A percentile compares a stretch with the other conserved stretches of the same genome.
Conservation (phyloP, 2,797 vertebrate genomes). For the Borostomias antarcticus region DNA sequence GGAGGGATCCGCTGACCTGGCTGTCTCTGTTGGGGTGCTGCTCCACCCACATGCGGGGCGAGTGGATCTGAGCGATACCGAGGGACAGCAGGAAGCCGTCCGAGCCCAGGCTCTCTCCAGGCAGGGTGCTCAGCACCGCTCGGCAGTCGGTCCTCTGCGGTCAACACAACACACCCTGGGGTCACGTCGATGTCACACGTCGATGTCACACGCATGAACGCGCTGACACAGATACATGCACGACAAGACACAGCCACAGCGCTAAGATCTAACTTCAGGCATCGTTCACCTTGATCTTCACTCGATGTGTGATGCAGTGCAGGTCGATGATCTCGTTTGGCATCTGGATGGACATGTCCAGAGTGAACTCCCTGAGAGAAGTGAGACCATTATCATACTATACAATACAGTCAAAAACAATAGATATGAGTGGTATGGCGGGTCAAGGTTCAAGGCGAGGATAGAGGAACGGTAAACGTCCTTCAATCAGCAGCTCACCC, state of each 20-base stretch:
- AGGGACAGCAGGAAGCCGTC: constrained; percentile 79
- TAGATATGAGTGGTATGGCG: too few species aligned
- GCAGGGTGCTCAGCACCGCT: constrained; percentile 78
- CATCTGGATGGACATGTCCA: constrained; percentile 84
- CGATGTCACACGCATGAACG: neutral
- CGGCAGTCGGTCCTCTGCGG: constrained; percentile 81
- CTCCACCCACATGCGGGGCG: constrained; percentile 89
- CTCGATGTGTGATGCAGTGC: constrained; percentile 70
- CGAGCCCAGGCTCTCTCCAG: constrained; percentile 71
- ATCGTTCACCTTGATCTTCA: constrained; percentile 79
- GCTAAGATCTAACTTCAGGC: neutral
- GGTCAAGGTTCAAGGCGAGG: neutral
- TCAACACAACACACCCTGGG: constrained; percentile 11
- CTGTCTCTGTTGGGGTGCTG: constrained; percentile 84
- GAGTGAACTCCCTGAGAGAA: constrained; percentile 71
- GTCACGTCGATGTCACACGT: too few species aligned
- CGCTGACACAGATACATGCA: neutral
- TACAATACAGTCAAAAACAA: neutral
- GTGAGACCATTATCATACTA: neutral
- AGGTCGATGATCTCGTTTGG: constrained; percentile 75
- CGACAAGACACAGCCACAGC: neutral
- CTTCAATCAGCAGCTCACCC: constrained; percentile 67
- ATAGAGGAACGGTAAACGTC: neutral
- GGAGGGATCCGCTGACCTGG: constrained; percentile 69
- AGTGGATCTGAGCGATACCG: constrained; percentile 72